phyloP scores from a whole-genome alignment of 2,797 vertebrate genomes.

The Chelonia mydas region DNA sequence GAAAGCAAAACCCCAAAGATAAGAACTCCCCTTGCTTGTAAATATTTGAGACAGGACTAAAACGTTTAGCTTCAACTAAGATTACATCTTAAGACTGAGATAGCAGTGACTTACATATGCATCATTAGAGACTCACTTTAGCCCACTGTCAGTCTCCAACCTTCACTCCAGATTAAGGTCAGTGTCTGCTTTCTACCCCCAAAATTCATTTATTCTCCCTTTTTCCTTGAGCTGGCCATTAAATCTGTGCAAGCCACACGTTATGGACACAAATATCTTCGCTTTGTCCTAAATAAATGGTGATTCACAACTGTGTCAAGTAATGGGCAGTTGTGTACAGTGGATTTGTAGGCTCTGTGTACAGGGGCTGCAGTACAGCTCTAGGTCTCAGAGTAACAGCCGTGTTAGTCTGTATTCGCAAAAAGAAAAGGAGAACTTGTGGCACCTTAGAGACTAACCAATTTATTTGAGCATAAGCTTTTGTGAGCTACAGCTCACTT shows the following conservation, averaged over 20 bases:
- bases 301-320: background rate
- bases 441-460: no score
- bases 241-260: background rate
- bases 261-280: accelerated
- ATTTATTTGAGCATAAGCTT: no score
- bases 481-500: no score
- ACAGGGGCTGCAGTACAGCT: background rate
- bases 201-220: accelerated
- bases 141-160: background rate
- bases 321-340: accelerated
- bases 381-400: no score
- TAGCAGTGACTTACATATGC: background rate
- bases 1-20: background rate
- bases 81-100: background rate
- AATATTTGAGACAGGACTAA: background rate
- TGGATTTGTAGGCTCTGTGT: accelerated
- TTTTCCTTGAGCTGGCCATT: background rate
- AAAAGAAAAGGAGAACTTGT: no score
- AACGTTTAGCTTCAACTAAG: background rate
- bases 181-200: background rate
- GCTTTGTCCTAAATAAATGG: background rate
- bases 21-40: background rate
- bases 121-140: background rate
- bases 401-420: no score
- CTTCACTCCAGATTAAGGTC: background rate